phyloP scores from a whole-genome alignment of 2,888 invertebrate species.

The Archaeoteleia sp. region DNA sequence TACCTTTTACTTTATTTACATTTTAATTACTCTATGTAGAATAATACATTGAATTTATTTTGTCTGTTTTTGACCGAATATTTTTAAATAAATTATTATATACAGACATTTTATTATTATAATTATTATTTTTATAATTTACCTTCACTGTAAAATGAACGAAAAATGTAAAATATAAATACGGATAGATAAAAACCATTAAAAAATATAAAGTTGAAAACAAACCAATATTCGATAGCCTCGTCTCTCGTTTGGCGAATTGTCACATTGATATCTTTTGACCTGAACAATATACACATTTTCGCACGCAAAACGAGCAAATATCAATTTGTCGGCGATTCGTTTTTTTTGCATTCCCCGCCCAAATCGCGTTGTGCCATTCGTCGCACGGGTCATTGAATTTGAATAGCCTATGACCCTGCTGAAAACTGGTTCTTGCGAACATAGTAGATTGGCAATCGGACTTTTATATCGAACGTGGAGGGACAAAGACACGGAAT shows the following conservation, averaged over 20 bases:
- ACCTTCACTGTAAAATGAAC: too few relatives aligned
- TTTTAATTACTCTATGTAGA: too few relatives aligned
- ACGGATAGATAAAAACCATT: conserved; percentile 6
- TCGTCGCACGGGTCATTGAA: conserved; percentile 51
- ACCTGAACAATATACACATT: conserved; percentile 9
- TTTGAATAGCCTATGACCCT: conserved; percentile 53
- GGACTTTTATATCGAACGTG: conserved; percentile 41
- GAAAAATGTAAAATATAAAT: too few relatives aligned
- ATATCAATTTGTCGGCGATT: conserved; percentile 43
- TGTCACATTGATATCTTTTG: conserved; percentile 5
- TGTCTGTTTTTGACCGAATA: too few relatives aligned
- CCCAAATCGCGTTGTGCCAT: conserved; percentile 48
- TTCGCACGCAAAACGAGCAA: conserved; percentile 26
- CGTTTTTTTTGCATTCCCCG: conserved; percentile 41
- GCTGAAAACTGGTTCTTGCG: conserved; percentile 50
- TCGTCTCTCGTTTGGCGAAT: conserved; percentile 13
- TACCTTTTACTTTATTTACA: too few relatives aligned
- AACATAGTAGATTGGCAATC: conserved; percentile 49
- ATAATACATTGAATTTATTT: too few relatives aligned
- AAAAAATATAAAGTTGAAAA: too few relatives aligned
- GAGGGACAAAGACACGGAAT: conserved; percentile 35
- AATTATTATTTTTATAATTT: too few relatives aligned
- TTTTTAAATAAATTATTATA: too few relatives aligned
- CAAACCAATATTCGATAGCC: too few relatives aligned
- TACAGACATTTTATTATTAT: too few relatives aligned